Evolutionary conservation across 2,797 vertebrate genomes (phyloP).

Genomic region (Alcedo quadribrachys): DNA sequence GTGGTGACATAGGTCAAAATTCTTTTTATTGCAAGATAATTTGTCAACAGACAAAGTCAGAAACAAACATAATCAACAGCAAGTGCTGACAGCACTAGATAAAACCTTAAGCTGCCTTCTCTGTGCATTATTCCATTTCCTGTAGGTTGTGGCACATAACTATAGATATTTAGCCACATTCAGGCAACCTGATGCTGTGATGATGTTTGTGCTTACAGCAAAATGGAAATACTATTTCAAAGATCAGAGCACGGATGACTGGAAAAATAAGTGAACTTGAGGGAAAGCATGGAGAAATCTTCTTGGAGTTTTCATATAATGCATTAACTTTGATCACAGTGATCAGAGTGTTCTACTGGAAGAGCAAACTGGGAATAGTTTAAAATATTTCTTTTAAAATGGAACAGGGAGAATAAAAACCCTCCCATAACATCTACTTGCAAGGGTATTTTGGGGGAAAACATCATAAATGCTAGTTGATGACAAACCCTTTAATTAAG

Average conservation of each 20-base stretch:
- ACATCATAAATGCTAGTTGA: conserved; percentile 44
- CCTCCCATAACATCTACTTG: conserved; percentile 35
- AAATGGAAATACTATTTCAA: conserved; percentile 33
- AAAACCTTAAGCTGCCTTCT: neutral
- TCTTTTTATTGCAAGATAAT: neutral
- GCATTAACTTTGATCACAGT: conserved; percentile 41
- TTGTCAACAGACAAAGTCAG: neutral
- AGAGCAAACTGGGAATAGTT: conserved; percentile 22
- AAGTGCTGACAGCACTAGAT: neutral
- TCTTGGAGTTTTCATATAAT: neutral
- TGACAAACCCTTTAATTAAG: conserved; percentile 69
- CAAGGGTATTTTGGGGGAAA: neutral
- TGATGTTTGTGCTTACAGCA: conserved; percentile 5
- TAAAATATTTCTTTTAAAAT: conserved; percentile 60
- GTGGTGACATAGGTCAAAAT: neutral
- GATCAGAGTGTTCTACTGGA: conserved; percentile 27
- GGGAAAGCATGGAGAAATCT: neutral
- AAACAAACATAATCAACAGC: neutral
- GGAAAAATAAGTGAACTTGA: neutral
- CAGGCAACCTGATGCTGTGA: neutral
- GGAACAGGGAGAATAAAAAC: neutral
- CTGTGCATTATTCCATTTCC: neutral
- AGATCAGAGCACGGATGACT: conserved; percentile 7
- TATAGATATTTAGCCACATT: neutral
- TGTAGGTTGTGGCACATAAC: neutral